Evolutionary conservation across 2,113 vertebrate genomes (phyloP), one percentile per base, ranked within the genome.

Genomic region (Oncorhynchus tshawytscha): DNA sequence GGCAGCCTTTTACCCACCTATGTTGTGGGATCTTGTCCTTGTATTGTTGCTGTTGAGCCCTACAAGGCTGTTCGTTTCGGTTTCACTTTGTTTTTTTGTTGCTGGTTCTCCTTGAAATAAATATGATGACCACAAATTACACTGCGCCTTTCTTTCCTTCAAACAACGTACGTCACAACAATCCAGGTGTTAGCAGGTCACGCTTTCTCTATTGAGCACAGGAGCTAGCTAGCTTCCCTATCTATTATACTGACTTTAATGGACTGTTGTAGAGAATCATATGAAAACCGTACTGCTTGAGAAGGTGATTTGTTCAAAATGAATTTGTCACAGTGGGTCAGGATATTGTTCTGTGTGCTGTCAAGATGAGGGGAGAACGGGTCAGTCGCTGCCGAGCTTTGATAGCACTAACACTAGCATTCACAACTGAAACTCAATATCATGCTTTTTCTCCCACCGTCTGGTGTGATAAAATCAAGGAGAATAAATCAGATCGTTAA

Each of bases 221-320:
- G 86, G 65, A 85, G 87, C 51, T 54, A 64, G 20, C 60, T 64
- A 25, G 59, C 7, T 62, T 62, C 7, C n/a, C 18, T 12, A 1
- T 72, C 79, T 75, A 83, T 88, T 84, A 67, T 87, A 86, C 89
- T 81, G 82, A 73, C 49, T 77, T 77, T 94, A 93, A 92, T 89
- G 94, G 90, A 93, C 93, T 90, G 83, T 86, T 91, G 86, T 86
- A 82, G 82, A 73, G 81, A 90, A 85, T 69, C 45, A 18, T 85
- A 73, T 84, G 78, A 88, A 79, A 76, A 45, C 67, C 74, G 77
- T 89, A 83, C 84, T 90, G 83, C 81, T 91, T 71, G 81, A 88
- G 77, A 76, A 90, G 81, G 71, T 86, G 86, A 91, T 80, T 85
- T 88, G 81, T 76, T 81, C 78, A 85, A 87, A 88, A 92, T 90